phyloP scores from a whole-genome alignment of 2,888 invertebrate species.

The Melanchra persicariae region DNA sequence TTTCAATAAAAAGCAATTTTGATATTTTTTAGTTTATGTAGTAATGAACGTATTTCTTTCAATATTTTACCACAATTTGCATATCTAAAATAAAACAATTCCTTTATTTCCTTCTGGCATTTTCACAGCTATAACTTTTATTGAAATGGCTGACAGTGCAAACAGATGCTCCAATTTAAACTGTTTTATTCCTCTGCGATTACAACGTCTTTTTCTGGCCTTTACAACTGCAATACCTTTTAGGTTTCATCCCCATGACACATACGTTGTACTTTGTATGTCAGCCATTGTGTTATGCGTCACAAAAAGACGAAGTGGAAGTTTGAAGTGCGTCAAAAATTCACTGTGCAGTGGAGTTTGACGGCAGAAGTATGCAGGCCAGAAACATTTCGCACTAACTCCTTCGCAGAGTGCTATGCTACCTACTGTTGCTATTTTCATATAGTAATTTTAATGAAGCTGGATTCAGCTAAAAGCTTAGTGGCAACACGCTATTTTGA shows the following conservation, averaged over 20 bases:
- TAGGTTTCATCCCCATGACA: not conserved
- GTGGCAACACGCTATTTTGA: not conserved
- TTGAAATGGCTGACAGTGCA: too few relatives aligned
- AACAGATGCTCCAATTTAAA: not conserved
- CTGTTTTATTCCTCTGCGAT: not conserved
- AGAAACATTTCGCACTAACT: not conserved
- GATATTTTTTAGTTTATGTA: too few relatives aligned
- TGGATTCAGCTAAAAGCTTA: not conserved
- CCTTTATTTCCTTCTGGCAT: too few relatives aligned
- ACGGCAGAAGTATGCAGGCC: not conserved
- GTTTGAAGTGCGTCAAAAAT: not conserved
- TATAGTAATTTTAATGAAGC: not conserved
- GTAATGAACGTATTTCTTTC: too few relatives aligned
- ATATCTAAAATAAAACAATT: too few relatives aligned
- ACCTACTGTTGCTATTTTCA: not conserved
- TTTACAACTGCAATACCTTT: conserved; percentile 1
- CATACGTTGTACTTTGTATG: too few relatives aligned
- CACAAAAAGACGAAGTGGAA: not conserved
- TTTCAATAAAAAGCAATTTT: too few relatives aligned
- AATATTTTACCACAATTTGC: too few relatives aligned
- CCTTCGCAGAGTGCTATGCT: not conserved
- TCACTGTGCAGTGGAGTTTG: not conserved
- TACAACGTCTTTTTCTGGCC: not conserved
- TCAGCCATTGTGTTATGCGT: not conserved
- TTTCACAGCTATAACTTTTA: too few relatives aligned